Evolutionary conservation across 2,113 vertebrate genomes (phyloP), one percentile per base, ranked within the genome.

Genomic region (Oreamnos americanus): DNA sequence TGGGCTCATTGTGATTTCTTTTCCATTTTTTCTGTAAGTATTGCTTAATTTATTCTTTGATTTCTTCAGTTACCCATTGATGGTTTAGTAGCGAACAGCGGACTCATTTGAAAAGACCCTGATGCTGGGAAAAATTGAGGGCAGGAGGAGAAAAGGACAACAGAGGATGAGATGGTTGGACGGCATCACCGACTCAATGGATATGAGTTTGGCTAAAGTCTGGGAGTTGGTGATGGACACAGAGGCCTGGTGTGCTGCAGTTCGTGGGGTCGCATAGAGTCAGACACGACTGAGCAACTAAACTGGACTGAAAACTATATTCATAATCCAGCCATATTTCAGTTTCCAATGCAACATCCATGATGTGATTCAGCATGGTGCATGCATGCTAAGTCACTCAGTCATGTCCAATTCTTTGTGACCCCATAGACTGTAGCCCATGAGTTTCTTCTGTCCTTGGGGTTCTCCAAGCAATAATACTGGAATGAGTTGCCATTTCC

Each of bases 171-270:
- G 67, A 71, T 71, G 19, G 67, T 39, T 36, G 19, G n/a, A 39
- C 23, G 67, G 9, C n/a, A 71, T 71, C n/a, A 36, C 67, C 0
- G 4, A 21, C 67, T 39, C 19, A 39, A 12, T 23, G n/a, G 9
- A 39, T 19, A 12, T 71, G n/a, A 36, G 19, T 21, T 71, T 71
- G 67, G 10, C 10, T 39, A 12, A 39, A 23, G 19, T 71, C n/a
- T 21, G 19, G 10, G n/a, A 71, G 67, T 39, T 71, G 10, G n/a
- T 71, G 67, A 71, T 39, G 19, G 67, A 39, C 67, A 23, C 5
- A 21, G 19, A 39, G n/a, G 21, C 19, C 67, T 71, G n/a, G n/a
- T 0, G 2, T 71, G n/a, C 19, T 71, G 19, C 2, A 0, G n/a
- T 71, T 39, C n/a, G 23, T 71, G 67, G n/a, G 67, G 19, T 71